Evolutionary conservation across 2,888 invertebrate species (phyloP), one percentile per base, ranked within the genome.

Genomic region (Diachrysia chrysitis): DNA sequence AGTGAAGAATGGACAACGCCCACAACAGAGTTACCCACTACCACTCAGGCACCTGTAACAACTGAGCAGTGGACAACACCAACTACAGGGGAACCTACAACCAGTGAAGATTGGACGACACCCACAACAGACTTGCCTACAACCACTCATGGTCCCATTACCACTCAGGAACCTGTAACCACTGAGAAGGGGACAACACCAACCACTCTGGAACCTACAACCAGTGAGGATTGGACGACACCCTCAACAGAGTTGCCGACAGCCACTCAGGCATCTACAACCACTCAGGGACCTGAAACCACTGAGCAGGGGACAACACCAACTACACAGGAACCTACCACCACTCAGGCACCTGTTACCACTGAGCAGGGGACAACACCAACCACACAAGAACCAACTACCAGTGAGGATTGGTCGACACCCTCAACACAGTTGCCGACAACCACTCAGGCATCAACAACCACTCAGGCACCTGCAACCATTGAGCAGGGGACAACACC

Each of bases 41-140:
- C 4, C 21, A 67, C 67, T 48, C 48, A 57, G 10, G 58, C 32
- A 16, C 21, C 21, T 16, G 23, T 54, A 4, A 57, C 73, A 1
- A 48, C 48, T 48, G 10, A 48, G 19, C 9, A 14, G 16, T 42
- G 16, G n/a, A 25, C 23, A n/a, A 21, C 25, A 10, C 17, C 51
- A 2, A 56, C 63, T 46, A 70, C 63, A 2, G 0, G 10, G 32
- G 10, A 7, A 32, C 10, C 32, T 10, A 32, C 32, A 32, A 10
- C 10, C 10, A 10, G 10, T 10, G 25, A 25, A 25, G 25, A 25
- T 25, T 10, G 32, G 32, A 7, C 32, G 10, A 10, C 32, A 10
- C 9, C 32, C 9, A 32, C 32, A 1, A 32, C 9, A 32, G 10
- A 37, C 16, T 25, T 0, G 4, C 48, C 68, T 23, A 60, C 56